Percentiles rank a stretch among this genome's conserved stretches.
phyloP scores from a whole-genome alignment of 2,113 vertebrate genomes.

The human region GRCh38 chr2:187805001-187805500 shows the following conservation, averaged over 20 bases:
- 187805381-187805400: background rate
- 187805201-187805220: background rate
- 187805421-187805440: background rate
- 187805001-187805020: background rate
- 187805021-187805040: background rate
- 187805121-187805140: background rate
- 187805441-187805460: background rate
- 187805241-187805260: background rate
- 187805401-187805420: background rate
- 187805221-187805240: background rate
- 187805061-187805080: background rate
- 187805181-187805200: background rate
- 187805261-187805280: background rate
- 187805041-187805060: conserved; percentile 30
- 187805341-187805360: background rate
- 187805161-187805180: conserved; percentile 8
- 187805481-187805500: background rate
- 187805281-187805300: background rate
- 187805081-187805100: background rate
- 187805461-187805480: background rate
- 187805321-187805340: background rate
- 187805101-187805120: background rate
- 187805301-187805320: background rate
- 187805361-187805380: background rate
- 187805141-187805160: background rate